Evolutionary conservation across 1,140 invertebrate species (phyloP), one percentile per base, ranked within the genome.

Genomic region (Hylaeus anthracinus): DNA sequence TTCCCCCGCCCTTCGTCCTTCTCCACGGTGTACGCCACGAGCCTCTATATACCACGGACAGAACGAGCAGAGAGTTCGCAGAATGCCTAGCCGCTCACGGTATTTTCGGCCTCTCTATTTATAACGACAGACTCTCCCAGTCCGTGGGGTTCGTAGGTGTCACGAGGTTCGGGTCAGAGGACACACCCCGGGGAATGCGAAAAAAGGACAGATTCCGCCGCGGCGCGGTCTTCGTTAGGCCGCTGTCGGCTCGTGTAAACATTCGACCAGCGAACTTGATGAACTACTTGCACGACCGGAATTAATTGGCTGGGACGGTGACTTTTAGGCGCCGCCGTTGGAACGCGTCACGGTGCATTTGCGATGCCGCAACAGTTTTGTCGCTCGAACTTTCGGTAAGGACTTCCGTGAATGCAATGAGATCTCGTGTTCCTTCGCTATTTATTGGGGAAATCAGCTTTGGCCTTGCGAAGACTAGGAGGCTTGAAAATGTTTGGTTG

Each of bases 41-140:
- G 61, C 10, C 55, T 73, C 55, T 65, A 26, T 26, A 26, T 26
- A 43, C 64, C 73, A 14, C 73, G 51, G 72, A 55, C 39, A 37
- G 58, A 61, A 37, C 8, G 55, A 67, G 72, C 72, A 56, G 26
- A 26, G 26, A 63, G 72, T 69, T 80, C 73, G 73, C 55, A 67
- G 85, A 86, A 85, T 72, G 85, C 84, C 69, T 67, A 64, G 58
- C 55, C 60, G 74, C 61, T 72, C 72, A 37, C 39, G 69, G 71
- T 87, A 88, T 88, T 88, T 87, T 88, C 79, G 79, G 86, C 71
- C 69, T 39, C 64, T 45, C 86, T 88, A 88, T 88, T 87, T 87
- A 87, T 85, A 85, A 53, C 66, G 41, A 39, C 53, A 74, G 72
- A 82, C 79, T 76, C 79, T 45, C 82, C n/a, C 26, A 26, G 70